These are phyloP conservation scores for Rhingia campestris DNA, from an alignment of 2,888 invertebrate genomes.

Conservation along the genomic window DNA sequence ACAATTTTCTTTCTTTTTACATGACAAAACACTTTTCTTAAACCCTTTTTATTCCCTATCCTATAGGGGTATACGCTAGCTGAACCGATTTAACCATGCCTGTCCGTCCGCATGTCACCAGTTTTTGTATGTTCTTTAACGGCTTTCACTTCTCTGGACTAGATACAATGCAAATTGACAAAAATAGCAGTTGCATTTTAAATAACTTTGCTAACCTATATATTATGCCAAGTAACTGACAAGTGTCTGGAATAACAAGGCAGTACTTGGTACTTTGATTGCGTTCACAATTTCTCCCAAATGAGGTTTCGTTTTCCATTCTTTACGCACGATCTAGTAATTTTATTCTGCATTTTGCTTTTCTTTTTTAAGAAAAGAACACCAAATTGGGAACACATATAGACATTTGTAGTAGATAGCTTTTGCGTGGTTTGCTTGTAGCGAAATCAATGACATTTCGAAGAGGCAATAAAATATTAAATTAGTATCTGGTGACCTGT, in stretches of 20 bases:
- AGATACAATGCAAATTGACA: constrained; percentile 5
- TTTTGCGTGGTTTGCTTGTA: too few species aligned
- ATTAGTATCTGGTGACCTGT: too few species aligned
- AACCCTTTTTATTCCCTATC: too few species aligned
- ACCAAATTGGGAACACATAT: background rate
- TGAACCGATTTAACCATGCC: too few species aligned
- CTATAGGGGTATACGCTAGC: too few species aligned
- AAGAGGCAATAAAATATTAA: too few species aligned
- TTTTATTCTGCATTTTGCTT: constrained; percentile 5
- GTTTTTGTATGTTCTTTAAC: background rate
- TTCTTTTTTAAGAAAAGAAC: background rate
- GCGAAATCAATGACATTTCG: too few species aligned
- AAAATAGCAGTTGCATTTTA: constrained; percentile 5
- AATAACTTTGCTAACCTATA: constrained; percentile 1
- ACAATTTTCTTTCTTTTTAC: too few species aligned
- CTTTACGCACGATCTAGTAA: constrained; percentile 9
- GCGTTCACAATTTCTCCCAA: constrained; percentile 5
- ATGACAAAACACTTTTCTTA: too few species aligned
- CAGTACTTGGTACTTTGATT: background rate
- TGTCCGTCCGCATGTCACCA: too few species aligned
- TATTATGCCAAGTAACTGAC: background rate
- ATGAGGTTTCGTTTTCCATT: constrained; percentile 12
- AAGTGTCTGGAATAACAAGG: constrained; percentile 23
- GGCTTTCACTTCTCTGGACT: constrained; percentile 14
- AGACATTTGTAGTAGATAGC: too few species aligned